Conservation (phyloP, 1,140 invertebrate genomes). For the Zaprionus lachaisei region DNA sequence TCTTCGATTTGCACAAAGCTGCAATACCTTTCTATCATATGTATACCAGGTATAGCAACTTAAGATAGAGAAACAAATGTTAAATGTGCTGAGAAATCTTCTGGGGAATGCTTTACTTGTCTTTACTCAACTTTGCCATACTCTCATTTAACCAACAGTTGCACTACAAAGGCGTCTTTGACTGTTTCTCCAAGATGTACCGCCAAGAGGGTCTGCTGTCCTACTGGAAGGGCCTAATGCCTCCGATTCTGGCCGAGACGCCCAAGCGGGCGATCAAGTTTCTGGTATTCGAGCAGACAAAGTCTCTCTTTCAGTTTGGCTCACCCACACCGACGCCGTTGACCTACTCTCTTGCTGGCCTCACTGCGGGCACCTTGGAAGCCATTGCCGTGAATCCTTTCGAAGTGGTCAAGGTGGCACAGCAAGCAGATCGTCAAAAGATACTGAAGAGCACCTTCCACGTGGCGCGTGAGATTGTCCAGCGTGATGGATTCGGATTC, state of each 20-base stretch:
- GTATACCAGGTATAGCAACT: too few species aligned
- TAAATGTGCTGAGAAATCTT: neutral
- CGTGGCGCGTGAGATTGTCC: constrained; percentile 92
- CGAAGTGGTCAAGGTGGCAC: constrained; percentile 96
- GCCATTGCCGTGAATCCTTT: constrained; percentile 96
- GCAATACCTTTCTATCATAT: too few species aligned
- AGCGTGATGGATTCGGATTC: constrained; percentile 90
- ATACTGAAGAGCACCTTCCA: constrained; percentile 90
- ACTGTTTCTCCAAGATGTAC: constrained; percentile 96
- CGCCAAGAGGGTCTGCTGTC: constrained; percentile 91
- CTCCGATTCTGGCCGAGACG: constrained; percentile 96
- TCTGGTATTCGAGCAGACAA: constrained; percentile 96
- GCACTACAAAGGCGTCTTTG: constrained; percentile 91
- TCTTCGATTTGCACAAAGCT: too few species aligned
- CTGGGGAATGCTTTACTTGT: neutral
- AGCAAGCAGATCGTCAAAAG: constrained; percentile 89
- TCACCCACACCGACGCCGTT: constrained; percentile 89
- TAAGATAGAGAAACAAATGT: neutral
- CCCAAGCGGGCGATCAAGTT: constrained; percentile 97
- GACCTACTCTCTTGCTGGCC: constrained; percentile 94
- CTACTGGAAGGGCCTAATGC: constrained; percentile 96
- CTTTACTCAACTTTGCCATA: neutral
- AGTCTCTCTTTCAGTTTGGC: constrained; percentile 92
- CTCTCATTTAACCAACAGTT: constrained; percentile 33
- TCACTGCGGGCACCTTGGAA: constrained; percentile 94